Conservation (phyloP, 2,888 invertebrate genomes). For the Dynastes hyllus region DNA sequence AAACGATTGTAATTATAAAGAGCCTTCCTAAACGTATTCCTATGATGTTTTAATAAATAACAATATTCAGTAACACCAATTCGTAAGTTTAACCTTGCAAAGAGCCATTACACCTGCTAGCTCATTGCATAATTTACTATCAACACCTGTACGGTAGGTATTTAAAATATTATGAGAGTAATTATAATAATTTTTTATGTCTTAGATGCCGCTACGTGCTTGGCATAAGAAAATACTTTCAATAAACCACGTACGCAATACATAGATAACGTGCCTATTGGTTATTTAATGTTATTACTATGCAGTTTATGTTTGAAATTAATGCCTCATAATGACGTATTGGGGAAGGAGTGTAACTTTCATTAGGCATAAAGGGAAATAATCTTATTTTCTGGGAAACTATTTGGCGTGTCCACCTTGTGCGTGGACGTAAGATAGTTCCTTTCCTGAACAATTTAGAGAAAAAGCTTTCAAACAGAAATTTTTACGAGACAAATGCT, state of each 20-base stretch:
- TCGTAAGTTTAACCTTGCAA: constrained; percentile 28
- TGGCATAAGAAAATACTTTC: constrained; percentile 18
- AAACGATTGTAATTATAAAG: background rate
- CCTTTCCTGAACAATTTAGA: too few relatives aligned
- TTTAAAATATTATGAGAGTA: constrained; percentile 22
- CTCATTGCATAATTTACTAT: constrained; percentile 35
- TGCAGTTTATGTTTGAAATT: too few relatives aligned
- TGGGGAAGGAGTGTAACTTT: too few relatives aligned
- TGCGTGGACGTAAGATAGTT: too few relatives aligned
- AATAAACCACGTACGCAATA: background rate
- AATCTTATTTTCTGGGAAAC: too few relatives aligned
- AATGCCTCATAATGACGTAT: too few relatives aligned
- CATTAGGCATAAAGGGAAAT: too few relatives aligned
- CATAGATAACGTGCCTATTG: background rate
- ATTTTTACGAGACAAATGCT: too few relatives aligned
- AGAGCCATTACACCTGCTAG: constrained; percentile 27
- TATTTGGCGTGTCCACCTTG: too few relatives aligned
- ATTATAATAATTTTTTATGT: constrained; percentile 36
- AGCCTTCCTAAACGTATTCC: constrained; percentile 4
- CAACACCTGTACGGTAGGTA: constrained; percentile 26
- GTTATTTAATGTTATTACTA: background rate
- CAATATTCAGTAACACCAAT: constrained; percentile 21
- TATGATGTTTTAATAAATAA: constrained; percentile 11
- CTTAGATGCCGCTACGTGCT: constrained; percentile 21
- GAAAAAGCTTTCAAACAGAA: too few relatives aligned